Percentiles rank a stretch among this genome's conserved stretches.
Conservation (phyloP, 2,797 vertebrate genomes). For the Sebastes umbrosus region DNA sequence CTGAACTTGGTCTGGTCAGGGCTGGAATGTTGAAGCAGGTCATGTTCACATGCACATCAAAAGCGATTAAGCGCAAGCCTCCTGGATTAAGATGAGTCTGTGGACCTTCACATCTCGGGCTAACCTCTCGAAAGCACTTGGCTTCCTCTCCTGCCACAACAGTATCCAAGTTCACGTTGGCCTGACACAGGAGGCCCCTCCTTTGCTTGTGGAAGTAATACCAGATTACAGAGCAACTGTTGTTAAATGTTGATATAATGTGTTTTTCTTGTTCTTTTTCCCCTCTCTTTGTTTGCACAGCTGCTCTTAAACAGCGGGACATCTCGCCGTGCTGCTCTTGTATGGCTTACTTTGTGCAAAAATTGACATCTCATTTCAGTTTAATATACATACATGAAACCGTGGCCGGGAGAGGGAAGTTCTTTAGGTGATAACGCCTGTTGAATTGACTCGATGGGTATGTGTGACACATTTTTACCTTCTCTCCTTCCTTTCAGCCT, state of each 20-base stretch:
- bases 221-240: slow-evolving; percentile 88
- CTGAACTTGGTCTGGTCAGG: slow-evolving; percentile 66
- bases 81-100: slow-evolving; percentile 77
- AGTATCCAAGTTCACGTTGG: slow-evolving; percentile 80
- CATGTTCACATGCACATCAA: slow-evolving; percentile 81
- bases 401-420: slow-evolving; percentile 38
- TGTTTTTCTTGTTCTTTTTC: slow-evolving; percentile 79
- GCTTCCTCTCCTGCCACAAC: slow-evolving; percentile 75
- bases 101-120: slow-evolving; percentile 73
- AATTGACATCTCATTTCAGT: slow-evolving; percentile 81
- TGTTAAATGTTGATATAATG: slow-evolving; percentile 88
- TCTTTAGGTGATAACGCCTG: slow-evolving; percentile 30
- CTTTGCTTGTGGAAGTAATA: slow-evolving; percentile 85
- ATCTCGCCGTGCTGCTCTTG: slow-evolving; percentile 74
- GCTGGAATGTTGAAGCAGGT: slow-evolving; percentile 69
- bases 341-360: slow-evolving; percentile 73
- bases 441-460: slow-evolving; percentile 11
- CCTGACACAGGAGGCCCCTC: slow-evolving; percentile 74
- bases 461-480: slow-evolving; percentile 15
- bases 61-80: slow-evolving; percentile 75
- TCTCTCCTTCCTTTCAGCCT: slow-evolving; percentile 17
- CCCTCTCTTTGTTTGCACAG: slow-evolving; percentile 83
- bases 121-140: slow-evolving; percentile 76
- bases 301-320: slow-evolving; percentile 82
- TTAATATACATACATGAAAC: slow-evolving; percentile 73